These are phyloP conservation scores for Echinarachnius parma DNA, from an alignment of 53 echinoderm and acorn worm species.

Conservation along the genomic window DNA sequence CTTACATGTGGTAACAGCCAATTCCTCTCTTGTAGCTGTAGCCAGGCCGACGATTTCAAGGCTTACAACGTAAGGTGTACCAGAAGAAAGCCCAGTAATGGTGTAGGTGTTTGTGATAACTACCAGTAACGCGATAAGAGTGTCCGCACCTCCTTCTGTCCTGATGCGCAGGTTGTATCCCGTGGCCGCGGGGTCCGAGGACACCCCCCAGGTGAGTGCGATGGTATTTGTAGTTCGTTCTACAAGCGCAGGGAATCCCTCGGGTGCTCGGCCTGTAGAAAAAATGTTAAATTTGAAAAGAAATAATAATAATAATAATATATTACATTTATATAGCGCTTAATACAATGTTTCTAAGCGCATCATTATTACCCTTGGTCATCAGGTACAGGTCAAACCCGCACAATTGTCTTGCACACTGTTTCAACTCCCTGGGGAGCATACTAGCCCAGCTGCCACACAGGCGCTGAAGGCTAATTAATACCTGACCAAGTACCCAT, in stretches of 20 bases:
- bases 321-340: too few relatives aligned
- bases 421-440: too few relatives aligned
- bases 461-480: too few relatives aligned
- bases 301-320: too few relatives aligned
- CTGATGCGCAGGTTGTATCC: constrained; percentile 29
- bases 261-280: constrained; percentile 26
- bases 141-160: constrained; percentile 13
- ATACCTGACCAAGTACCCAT: too few relatives aligned
- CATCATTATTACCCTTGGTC: too few relatives aligned
- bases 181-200: constrained; percentile 8
- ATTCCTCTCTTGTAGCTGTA: background rate
- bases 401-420: too few relatives aligned
- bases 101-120: constrained; percentile 19
- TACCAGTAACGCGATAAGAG: background rate
- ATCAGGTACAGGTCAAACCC: too few relatives aligned
- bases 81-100: constrained; percentile 43
- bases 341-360: too few relatives aligned
- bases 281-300: too few relatives aligned
- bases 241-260: constrained; percentile 6
- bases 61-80: constrained; percentile 46
- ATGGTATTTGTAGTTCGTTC: constrained; percentile 43
- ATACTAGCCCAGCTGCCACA: too few relatives aligned
- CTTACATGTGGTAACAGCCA: constrained; percentile 33
- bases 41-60: constrained; percentile 30
- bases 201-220: constrained; percentile 54